Evolutionary conservation across 2,888 invertebrate species (phyloP).

Genomic region (Drosophila prostipennis): DNA sequence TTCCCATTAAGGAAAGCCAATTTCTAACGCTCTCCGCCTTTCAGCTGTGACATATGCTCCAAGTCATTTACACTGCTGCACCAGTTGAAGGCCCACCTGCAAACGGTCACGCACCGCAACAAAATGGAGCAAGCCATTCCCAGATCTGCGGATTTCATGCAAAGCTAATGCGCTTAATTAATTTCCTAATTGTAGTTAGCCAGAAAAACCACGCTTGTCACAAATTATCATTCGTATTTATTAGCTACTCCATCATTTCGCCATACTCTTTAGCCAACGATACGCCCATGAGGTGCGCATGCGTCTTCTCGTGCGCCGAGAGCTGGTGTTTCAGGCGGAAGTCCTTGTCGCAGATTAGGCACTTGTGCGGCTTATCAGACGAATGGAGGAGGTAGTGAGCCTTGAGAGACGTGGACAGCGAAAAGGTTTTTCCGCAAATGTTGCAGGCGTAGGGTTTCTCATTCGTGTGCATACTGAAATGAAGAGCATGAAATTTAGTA

Average conservation of each 20-base stretch:
- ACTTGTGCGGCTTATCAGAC: conserved; percentile 79
- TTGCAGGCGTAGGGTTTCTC: conserved; percentile 78
- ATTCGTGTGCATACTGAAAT: conserved; percentile 79
- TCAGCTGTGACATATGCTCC: conserved; percentile 76
- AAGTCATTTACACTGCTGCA: conserved; percentile 81
- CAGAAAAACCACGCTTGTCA: conserved; percentile 8
- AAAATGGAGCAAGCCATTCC: conserved; percentile 60
- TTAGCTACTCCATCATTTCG: conserved; percentile 11
- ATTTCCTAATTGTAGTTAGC: not conserved
- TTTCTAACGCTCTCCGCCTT: not conserved
- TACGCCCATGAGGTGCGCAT: conserved; percentile 46
- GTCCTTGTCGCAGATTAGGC: conserved; percentile 79
- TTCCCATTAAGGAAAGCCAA: not conserved
- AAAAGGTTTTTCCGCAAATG: conserved; percentile 76
- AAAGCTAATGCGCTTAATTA: conserved; percentile 7
- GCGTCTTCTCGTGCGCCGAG: conserved; percentile 77
- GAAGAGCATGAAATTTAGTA: not conserved
- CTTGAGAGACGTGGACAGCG: conserved; percentile 77
- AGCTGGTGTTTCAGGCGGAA: conserved; percentile 83
- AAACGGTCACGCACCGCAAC: conserved; percentile 79
- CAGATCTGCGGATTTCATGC: conserved; percentile 18
- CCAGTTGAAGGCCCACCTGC: conserved; percentile 81
- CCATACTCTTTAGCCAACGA: conserved; percentile 1
- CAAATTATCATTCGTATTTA: not conserved
- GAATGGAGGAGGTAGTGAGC: conserved; percentile 79